phyloP scores from a whole-genome alignment of 2,797 vertebrate genomes.

The Coracias cyanogaster region DNA sequence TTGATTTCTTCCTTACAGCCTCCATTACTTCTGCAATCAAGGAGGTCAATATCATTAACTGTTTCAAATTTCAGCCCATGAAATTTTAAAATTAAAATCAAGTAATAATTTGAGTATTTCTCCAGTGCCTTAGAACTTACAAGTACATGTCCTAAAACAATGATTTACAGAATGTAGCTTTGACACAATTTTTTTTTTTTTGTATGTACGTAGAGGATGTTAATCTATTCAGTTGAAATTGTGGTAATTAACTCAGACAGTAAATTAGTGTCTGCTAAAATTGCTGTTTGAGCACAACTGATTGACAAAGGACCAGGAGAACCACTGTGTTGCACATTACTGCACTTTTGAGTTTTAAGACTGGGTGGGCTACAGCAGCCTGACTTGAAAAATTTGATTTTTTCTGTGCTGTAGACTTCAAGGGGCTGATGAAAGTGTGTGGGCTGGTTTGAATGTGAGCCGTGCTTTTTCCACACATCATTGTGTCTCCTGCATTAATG shows the following conservation, averaged over 20 bases:
- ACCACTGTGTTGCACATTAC: not conserved
- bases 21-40: not conserved
- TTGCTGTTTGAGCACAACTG: not conserved
- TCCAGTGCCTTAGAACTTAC: not conserved
- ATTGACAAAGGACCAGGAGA: not conserved
- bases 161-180: not conserved
- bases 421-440: conserved; percentile 49
- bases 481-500: conserved; percentile 69
- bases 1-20: not conserved
- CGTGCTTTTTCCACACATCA: conserved; percentile 62
- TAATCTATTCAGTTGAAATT: not conserved
- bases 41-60: not conserved
- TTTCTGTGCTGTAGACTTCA: conserved; percentile 40
- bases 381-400: not conserved
- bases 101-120: not conserved
- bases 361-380: not conserved
- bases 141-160: not conserved
- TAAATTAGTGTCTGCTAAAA: not conserved
- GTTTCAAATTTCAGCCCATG: not conserved
- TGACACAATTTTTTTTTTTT: not conserved
- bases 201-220: not conserved
- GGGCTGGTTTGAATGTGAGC: conserved; percentile 52
- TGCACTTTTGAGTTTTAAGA: not conserved
- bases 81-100: not conserved
- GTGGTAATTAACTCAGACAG: not conserved